Conservation (phyloP, 2,113 vertebrate species). For the Peromyscus maniculatus region DNA sequence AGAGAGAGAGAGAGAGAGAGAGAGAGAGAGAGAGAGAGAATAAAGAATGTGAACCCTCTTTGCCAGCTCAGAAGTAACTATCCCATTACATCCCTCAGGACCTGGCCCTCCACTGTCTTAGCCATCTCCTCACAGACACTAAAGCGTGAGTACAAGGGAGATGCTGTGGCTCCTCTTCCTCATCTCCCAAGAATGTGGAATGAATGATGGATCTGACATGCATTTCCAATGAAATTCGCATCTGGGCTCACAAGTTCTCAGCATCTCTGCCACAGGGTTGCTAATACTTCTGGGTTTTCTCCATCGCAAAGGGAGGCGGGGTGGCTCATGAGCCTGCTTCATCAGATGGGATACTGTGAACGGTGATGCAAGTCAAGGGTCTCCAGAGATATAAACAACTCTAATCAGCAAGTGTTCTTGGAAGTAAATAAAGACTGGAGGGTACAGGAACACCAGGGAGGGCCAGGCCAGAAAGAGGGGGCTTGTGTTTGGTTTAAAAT, state of each 20-base stretch:
- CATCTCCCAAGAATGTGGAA: not conserved
- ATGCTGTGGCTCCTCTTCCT: not conserved
- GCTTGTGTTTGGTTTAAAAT: constrained; percentile 55
- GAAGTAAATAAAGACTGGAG: constrained; percentile 58
- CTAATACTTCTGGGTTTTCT: constrained; percentile 41
- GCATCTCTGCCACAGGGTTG: not conserved
- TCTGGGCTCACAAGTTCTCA: not conserved
- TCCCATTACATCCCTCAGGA: no score
- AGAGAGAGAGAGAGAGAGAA: no score
- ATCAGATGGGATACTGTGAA: not conserved
- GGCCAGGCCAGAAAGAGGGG: not conserved
- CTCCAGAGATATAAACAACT: constrained; percentile 64
- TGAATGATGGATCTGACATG: not conserved
- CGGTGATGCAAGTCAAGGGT: not conserved
- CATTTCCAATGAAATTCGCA: not conserved
- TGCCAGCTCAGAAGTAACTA: not conserved
- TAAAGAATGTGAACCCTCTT: not conserved
- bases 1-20: no score
- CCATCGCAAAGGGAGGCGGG: not conserved
- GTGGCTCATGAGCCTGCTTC: not conserved
- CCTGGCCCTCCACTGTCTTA: not conserved
- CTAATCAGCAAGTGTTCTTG: constrained; percentile 35
- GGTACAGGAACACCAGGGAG: not conserved
- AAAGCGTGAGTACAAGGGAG: not conserved
- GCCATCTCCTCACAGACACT: not conserved